phyloP scores from a whole-genome alignment of 1,140 invertebrate species.

The Sitophilus oryzae region DNA sequence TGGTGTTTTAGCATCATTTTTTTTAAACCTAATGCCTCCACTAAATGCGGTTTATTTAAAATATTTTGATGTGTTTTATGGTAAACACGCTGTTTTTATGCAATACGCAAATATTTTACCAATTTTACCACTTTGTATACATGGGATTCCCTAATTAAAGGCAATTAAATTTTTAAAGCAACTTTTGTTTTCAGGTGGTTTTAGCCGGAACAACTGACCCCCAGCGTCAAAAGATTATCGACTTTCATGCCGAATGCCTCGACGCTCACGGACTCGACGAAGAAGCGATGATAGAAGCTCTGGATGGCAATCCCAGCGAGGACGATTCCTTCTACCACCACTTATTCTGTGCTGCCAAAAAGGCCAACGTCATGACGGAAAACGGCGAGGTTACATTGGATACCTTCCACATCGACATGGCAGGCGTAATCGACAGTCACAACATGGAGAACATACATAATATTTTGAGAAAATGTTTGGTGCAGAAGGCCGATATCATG shows the following conservation, averaged over 20 bases:
- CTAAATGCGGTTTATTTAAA: too few species aligned
- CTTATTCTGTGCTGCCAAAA: conserved; percentile 6
- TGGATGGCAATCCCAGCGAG: background rate
- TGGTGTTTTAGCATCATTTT: too few species aligned
- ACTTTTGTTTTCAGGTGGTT: too few species aligned
- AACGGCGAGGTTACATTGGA: background rate
- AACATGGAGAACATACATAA: background rate
- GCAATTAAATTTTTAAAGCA: too few species aligned
- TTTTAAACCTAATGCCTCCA: too few species aligned
- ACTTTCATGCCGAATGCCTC: conserved; percentile 3
- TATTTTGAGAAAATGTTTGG: background rate
- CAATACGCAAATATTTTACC: too few species aligned
- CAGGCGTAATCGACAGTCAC: background rate
- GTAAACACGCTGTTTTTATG: too few species aligned
- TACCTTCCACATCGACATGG: background rate
- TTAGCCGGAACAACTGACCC: background rate
- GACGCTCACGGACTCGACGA: background rate
- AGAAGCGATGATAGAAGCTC: background rate
- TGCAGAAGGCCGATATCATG: background rate
- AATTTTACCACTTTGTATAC: too few species aligned
- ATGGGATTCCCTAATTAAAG: too few species aligned
- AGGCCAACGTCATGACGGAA: background rate
- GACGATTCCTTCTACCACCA: conserved; percentile 2
- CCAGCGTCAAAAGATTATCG: conserved; percentile 7
- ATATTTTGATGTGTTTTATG: too few species aligned